Evolutionary conservation across 2,113 vertebrate genomes (phyloP).

Genomic region (Solea senegalensis): DNA sequence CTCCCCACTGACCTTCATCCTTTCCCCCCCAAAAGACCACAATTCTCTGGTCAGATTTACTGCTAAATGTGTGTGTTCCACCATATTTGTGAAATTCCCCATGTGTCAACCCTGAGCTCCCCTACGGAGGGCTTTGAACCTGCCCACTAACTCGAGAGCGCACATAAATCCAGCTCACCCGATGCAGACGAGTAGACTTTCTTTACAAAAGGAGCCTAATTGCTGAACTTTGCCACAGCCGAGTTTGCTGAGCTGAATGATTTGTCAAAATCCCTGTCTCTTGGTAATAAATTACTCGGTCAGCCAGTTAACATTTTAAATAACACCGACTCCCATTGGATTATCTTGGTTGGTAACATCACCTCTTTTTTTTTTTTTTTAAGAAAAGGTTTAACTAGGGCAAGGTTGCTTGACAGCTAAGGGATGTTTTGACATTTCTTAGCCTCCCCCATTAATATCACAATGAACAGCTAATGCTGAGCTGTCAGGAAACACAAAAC

Average conservation of each 20-base stretch:
- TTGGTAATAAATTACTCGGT: constrained; percentile 89
- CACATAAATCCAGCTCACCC: constrained; percentile 91
- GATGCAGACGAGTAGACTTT: constrained; percentile 77
- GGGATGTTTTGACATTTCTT: constrained; percentile 61
- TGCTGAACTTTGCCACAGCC: constrained; percentile 97
- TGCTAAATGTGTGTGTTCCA: constrained; percentile 74
- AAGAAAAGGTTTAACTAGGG: constrained; percentile 39
- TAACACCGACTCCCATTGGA: constrained; percentile 84
- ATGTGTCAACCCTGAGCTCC: constrained; percentile 62
- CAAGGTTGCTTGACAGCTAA: constrained; percentile 58
- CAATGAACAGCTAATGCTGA: constrained; percentile 24
- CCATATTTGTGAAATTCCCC: constrained; percentile 76
- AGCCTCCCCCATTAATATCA: constrained; percentile 50
- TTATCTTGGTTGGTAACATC: constrained; percentile 66
- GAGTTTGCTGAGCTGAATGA: constrained; percentile 94
- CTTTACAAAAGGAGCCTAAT: constrained; percentile 93
- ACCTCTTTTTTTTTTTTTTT: constrained; percentile 6
- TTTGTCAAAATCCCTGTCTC: constrained; percentile 93
- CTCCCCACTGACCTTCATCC: constrained; percentile 62
- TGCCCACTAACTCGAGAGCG: constrained; percentile 79
- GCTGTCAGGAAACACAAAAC: constrained; percentile 39
- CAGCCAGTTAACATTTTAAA: constrained; percentile 80
- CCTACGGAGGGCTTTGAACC: constrained; percentile 73
- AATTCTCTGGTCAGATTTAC: constrained; percentile 75
- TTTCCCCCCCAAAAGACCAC: constrained; percentile 52